phyloP scores from a whole-genome alignment of 2,113 vertebrate genomes.

The Hippocampus zosterae region DNA sequence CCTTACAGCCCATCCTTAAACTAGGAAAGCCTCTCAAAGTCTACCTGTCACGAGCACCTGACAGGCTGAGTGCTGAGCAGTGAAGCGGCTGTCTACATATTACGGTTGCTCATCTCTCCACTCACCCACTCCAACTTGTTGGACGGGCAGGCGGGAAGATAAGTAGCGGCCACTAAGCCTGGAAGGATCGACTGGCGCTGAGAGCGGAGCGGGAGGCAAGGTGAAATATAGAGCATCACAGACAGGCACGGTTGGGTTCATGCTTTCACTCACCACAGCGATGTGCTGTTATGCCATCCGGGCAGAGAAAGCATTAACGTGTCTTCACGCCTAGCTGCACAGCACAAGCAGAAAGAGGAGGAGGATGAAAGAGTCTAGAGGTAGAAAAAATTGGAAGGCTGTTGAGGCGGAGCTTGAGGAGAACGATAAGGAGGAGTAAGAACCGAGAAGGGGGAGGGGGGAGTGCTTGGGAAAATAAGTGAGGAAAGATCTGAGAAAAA shows the following conservation, averaged over 20 bases:
- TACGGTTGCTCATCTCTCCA: constrained; percentile 45
- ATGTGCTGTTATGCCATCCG: constrained; percentile 71
- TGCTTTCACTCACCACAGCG: constrained; percentile 65
- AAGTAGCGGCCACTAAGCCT: constrained; percentile 47
- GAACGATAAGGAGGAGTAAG: constrained; percentile 17
- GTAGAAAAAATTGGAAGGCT: constrained; percentile 31
- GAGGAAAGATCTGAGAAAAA: not conserved
- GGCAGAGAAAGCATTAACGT: constrained; percentile 72
- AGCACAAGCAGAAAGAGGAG: constrained; percentile 46
- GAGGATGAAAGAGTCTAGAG: constrained; percentile 33
- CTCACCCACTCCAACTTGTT: constrained; percentile 64
- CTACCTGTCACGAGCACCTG: constrained; percentile 39
- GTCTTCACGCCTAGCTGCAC: constrained; percentile 71
- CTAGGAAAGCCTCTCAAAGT: constrained; percentile 34
- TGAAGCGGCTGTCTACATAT: constrained; percentile 38
- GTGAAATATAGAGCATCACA: constrained; percentile 32
- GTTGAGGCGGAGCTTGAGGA: constrained; percentile 31
- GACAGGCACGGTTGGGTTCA: constrained; percentile 61
- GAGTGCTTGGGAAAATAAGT: constrained; percentile 11
- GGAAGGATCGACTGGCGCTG: constrained; percentile 47
- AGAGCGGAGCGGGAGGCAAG: constrained; percentile 37
- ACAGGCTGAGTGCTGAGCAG: constrained; percentile 44
- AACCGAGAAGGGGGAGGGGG: constrained; percentile 6
- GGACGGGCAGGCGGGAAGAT: constrained; percentile 39
- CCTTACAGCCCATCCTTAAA: constrained; percentile 11